Percentiles rank a stretch among this genome's conserved stretches.
Evolutionary conservation across 1,140 invertebrate species (phyloP).

Genomic region (Oryctes rhinoceros): DNA sequence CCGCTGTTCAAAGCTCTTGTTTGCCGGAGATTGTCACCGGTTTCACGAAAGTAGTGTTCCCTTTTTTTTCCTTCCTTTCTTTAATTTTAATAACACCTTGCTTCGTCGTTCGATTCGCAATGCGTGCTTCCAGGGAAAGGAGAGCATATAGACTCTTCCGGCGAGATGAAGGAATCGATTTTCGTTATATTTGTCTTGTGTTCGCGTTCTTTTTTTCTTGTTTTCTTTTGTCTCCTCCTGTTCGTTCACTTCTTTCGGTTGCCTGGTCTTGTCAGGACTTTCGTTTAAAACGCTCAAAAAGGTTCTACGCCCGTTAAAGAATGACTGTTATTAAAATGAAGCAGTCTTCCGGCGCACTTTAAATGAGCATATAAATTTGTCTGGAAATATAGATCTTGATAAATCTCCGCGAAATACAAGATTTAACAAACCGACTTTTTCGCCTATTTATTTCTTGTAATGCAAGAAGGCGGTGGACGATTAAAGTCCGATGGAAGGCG

Average conservation of each 20-base stretch:
- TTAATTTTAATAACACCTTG: conserved; percentile 12
- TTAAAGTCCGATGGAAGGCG: conserved; percentile 6
- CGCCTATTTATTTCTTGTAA: conserved; percentile 28
- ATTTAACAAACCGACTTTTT: conserved; percentile 38
- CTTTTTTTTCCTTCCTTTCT: background rate
- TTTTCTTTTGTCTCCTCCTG: background rate
- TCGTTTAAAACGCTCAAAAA: conserved; percentile 13
- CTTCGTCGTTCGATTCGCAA: background rate
- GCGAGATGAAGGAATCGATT: background rate
- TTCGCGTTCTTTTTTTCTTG: background rate
- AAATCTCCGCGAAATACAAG: conserved; percentile 35
- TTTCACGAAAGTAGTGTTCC: background rate
- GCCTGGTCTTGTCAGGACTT: background rate
- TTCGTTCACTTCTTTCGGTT: background rate
- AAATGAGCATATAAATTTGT: conserved; percentile 39
- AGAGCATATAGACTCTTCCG: background rate
- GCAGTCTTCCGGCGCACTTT: conserved; percentile 40
- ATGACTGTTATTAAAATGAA: conserved; percentile 41
- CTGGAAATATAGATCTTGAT: conserved; percentile 38
- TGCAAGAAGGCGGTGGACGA: conserved; percentile 3
- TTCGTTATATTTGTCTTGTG: background rate
- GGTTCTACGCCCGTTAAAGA: conserved; percentile 15
- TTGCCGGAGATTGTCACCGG: background rate
- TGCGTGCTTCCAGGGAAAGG: background rate
- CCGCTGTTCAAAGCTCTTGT: background rate